Evolutionary conservation across 2,797 vertebrate genomes (phyloP).

Genomic region (Chanos chanos): DNA sequence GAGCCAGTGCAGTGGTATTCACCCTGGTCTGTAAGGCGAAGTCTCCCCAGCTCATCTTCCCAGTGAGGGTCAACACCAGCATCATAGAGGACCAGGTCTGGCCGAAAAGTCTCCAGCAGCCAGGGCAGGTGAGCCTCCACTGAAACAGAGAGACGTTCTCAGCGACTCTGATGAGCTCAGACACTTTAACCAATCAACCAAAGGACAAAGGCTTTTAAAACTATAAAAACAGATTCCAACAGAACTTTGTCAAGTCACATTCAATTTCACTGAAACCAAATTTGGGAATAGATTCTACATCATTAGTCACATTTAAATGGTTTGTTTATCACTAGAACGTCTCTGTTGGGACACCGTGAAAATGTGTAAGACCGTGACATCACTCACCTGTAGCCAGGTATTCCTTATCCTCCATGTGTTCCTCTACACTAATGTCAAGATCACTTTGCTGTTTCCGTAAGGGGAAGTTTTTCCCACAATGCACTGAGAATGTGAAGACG

Average conservation of each 20-base stretch:
- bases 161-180: no score
- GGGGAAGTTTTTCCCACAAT: conserved; percentile 66
- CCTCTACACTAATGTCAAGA: conserved; percentile 59
- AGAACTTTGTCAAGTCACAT: no score
- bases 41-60: conserved; percentile 62
- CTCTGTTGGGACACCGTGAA: neutral
- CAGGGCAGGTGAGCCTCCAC: conserved; percentile 59
- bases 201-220: no score
- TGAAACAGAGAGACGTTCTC: conserved; percentile 25
- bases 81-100: conserved; percentile 63
- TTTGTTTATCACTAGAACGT: no score
- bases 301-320: no score
- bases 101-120: conserved; percentile 56
- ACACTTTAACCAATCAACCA: no score
- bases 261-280: no score
- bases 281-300: no score
- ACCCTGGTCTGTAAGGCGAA: conserved; percentile 60
- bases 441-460: conserved; percentile 62
- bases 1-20: neutral
- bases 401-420: conserved; percentile 54
- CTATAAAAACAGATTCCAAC: no score
- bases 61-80: conserved; percentile 64
- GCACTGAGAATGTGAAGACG: conserved; percentile 65
- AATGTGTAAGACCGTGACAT: neutral
- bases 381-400: conserved; percentile 54